phyloP scores from a whole-genome alignment of 2,888 invertebrate species.

The Phymatocera aterrima region DNA sequence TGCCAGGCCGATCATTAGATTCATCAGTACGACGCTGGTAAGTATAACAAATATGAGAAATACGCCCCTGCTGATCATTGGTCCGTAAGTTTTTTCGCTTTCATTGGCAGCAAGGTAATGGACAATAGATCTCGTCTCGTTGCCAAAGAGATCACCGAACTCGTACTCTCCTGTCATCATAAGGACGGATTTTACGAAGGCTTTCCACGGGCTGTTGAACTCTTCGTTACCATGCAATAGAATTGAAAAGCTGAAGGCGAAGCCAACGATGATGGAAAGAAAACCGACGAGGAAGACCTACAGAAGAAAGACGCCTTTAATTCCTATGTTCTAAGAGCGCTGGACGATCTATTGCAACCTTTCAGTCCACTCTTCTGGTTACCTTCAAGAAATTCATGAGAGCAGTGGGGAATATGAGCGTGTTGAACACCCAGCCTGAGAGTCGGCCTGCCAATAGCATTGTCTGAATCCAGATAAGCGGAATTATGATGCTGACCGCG shows the following conservation, averaged over 20 bases:
- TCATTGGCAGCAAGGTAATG: not conserved
- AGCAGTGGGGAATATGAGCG: constrained; percentile 77
- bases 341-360: no score
- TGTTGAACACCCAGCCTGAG: constrained; percentile 77
- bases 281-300: not conserved
- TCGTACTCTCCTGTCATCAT: constrained; percentile 80
- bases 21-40: constrained; percentile 77
- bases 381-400: constrained; percentile 76
- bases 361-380: constrained; percentile 48
- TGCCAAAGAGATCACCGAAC: constrained; percentile 73
- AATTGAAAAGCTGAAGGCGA: constrained; percentile 77
- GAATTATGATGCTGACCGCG: constrained; percentile 72
- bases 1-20: constrained; percentile 77
- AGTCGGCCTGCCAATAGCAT: constrained; percentile 77
- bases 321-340: no score
- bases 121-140: not conserved
- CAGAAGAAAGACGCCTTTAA: not conserved
- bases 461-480: constrained; percentile 77
- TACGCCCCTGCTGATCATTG: constrained; percentile 71
- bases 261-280: constrained; percentile 76
- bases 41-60: constrained; percentile 76
- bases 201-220: constrained; percentile 72
- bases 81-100: constrained; percentile 32
- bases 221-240: constrained; percentile 74
- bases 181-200: constrained; percentile 76